These are phyloP conservation scores for Sarcophaga caerulescens DNA, from an alignment of 2,888 invertebrate species.

Conservation along the genomic window DNA sequence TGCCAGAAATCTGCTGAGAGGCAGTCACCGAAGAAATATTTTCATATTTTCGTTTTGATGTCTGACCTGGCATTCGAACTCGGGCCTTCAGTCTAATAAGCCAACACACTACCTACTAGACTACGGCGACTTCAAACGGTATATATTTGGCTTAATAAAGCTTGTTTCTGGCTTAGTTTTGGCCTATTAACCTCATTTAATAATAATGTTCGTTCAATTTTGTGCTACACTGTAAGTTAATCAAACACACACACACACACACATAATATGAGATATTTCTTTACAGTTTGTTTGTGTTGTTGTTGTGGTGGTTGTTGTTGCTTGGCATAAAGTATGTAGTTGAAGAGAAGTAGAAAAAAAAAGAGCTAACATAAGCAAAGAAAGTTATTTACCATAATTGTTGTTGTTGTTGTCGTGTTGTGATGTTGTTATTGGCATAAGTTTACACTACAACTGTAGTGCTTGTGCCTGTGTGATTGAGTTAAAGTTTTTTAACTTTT, in stretches of 20 bases:
- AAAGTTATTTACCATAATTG: slow-evolving; percentile 66
- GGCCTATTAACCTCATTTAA: not conserved
- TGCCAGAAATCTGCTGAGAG: no score
- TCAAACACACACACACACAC: not conserved
- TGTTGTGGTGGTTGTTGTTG: slow-evolving; percentile 12
- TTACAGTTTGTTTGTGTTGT: slow-evolving; percentile 6
- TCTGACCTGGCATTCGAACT: no score
- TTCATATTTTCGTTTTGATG: no score
- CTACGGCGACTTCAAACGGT: no score
- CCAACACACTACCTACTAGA: no score
- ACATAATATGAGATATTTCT: slow-evolving; percentile 17
- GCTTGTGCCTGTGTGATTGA: slow-evolving; percentile 24
- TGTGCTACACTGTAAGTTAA: slow-evolving; percentile 17
- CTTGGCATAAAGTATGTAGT: slow-evolving; percentile 1
- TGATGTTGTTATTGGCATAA: slow-evolving; percentile 26
- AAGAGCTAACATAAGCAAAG: slow-evolving; percentile 66
- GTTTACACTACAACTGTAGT: not conserved
- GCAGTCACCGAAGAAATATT: no score
- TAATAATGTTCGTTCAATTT: not conserved
- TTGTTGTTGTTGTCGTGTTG: slow-evolving; percentile 24
- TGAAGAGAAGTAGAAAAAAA: slow-evolving; percentile 29
- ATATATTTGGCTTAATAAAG: no score
- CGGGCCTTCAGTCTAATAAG: no score
- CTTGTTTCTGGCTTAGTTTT: not conserved
- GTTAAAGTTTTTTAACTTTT: slow-evolving; percentile 58